A percentile compares a stretch with the other conserved stretches of the same genome.
These are phyloP conservation scores for Centruroides sculpturatus DNA, from an alignment of 1,140 invertebrate species.

Conservation along the genomic window DNA sequence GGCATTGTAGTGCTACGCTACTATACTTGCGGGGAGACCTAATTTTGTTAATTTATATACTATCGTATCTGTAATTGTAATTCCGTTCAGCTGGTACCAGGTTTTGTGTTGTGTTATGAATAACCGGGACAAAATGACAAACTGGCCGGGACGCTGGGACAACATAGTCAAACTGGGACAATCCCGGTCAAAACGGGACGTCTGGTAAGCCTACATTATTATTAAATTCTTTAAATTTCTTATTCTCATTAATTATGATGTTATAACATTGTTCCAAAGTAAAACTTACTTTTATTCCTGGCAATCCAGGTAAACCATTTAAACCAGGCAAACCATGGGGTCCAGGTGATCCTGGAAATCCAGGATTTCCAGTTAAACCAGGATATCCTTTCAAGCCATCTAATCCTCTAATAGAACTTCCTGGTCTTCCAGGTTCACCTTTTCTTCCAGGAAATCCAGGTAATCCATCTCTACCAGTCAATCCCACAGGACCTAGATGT, in stretches of 20 bases:
- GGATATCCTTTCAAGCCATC: slow-evolving; percentile 13
- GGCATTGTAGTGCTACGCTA: too few species aligned
- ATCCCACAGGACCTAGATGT: slow-evolving; percentile 30
- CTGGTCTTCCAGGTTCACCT: slow-evolving; percentile 7
- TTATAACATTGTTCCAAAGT: background rate
- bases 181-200: too few species aligned
- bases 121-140: too few species aligned
- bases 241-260: background rate
- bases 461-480: slow-evolving; percentile 31
- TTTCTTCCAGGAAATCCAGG: slow-evolving; percentile 10
- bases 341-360: slow-evolving; percentile 30
- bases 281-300: slow-evolving; percentile 7
- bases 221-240: background rate
- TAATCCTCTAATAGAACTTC: slow-evolving; percentile 7
- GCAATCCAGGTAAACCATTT: slow-evolving; percentile 8
- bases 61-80: too few species aligned
- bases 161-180: too few species aligned
- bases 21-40: too few species aligned
- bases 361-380: slow-evolving; percentile 10
- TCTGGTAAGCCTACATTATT: too few species aligned
- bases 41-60: too few species aligned
- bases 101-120: too few species aligned
- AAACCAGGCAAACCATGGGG: slow-evolving; percentile 44
- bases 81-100: too few species aligned
- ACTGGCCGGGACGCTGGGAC: too few species aligned